Percentiles rank a stretch among this genome's conserved stretches.
These are phyloP conservation scores for Xanthorhoe designata DNA, from an alignment of 2,888 invertebrate species.

Conservation along the genomic window DNA sequence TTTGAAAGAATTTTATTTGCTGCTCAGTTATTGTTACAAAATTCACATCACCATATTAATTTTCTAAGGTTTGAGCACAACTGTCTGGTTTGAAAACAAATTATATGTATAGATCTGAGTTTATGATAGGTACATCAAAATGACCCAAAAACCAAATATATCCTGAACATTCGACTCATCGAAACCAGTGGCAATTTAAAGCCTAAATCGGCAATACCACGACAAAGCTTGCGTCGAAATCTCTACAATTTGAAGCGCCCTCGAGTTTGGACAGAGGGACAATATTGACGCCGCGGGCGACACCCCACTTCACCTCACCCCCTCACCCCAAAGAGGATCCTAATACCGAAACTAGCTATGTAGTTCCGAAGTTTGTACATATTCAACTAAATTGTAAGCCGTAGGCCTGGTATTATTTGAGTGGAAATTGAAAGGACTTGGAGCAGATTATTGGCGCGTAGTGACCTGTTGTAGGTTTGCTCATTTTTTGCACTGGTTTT, in stretches of 20 bases:
- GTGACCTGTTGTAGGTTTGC: not conserved
- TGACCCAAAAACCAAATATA: not conserved
- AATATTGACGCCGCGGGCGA: conserved; percentile 67
- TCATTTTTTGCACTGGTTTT: not conserved
- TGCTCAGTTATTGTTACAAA: no score
- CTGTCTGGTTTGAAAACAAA: no score
- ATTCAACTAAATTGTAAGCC: conserved; percentile 46
- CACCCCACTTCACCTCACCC: conserved; percentile 37
- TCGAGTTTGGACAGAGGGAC: conserved; percentile 56
- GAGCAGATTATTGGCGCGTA: not conserved
- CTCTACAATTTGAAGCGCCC: conserved; percentile 26
- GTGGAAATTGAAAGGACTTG: conserved; percentile 4
- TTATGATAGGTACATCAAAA: not conserved
- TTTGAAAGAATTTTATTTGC: no score
- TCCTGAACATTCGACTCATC: not conserved
- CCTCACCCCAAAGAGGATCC: conserved; percentile 38
- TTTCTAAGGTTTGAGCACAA: no score
- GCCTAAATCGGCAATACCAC: not conserved
- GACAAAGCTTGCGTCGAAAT: conserved; percentile 13
- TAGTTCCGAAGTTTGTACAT: conserved; percentile 40
- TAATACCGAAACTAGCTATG: conserved; percentile 52
- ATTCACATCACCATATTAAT: no score
- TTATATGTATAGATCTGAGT: no score
- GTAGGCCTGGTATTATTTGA: conserved; percentile 30
- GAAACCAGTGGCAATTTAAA: not conserved